A percentile compares a stretch with the other conserved stretches of the same genome.
These are phyloP conservation scores for Caradrina kadenii DNA, from an alignment of 2,888 invertebrate genomes.

Conservation along the genomic window DNA sequence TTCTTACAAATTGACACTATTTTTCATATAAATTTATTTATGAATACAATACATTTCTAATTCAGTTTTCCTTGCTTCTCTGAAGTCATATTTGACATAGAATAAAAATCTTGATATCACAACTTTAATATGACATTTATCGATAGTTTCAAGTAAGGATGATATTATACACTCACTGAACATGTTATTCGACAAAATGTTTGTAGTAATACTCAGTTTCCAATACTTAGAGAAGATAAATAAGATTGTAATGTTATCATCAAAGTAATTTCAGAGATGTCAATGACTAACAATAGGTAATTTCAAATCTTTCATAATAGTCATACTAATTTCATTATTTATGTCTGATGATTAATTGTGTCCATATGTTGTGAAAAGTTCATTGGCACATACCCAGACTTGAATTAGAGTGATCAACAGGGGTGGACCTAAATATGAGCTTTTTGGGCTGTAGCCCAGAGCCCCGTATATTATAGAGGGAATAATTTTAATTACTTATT, in stretches of 20 bases:
- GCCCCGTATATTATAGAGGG: no score
- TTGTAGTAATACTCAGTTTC: background rate
- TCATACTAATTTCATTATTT: conserved; percentile 23
- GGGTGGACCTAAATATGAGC: no score
- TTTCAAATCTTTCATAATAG: conserved; percentile 13
- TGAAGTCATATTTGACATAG: background rate
- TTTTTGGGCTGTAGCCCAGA: no score
- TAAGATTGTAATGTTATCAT: no score
- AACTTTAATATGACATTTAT: background rate
- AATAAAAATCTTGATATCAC: background rate
- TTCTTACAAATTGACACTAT: conserved; percentile 10
- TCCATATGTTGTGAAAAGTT: conserved; percentile 20
- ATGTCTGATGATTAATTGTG: conserved; percentile 15
- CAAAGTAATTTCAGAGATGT: background rate
- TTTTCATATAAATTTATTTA: conserved; percentile 1
- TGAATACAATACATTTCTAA: background rate
- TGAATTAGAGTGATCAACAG: conserved; percentile 2
- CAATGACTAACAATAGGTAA: background rate
- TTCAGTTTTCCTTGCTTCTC: background rate
- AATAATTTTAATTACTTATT: no score
- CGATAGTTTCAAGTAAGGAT: no score
- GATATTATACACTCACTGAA: no score
- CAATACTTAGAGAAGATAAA: background rate
- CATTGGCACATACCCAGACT: conserved; percentile 31
- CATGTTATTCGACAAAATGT: no score